Base-by-base conservation (phyloP, 2,888 invertebrate genomes). In the Brachycybe producta region DNA sequence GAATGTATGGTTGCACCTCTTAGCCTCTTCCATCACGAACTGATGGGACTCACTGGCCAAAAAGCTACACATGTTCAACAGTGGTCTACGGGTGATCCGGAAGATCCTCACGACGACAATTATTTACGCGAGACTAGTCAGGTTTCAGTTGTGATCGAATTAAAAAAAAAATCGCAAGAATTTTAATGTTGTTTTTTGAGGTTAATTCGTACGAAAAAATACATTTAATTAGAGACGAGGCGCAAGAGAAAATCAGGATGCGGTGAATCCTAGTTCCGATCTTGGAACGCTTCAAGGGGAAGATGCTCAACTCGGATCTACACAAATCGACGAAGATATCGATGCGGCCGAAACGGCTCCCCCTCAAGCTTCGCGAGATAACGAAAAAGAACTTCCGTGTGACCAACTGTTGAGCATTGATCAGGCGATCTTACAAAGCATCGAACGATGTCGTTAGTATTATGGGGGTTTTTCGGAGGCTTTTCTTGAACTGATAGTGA, bases 41-140 rank as follows among this genome's bases (percentile, higher is more conserved):
- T 92, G 51, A 75, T 92, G 21, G 84, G 82, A 61, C 80, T 91
- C 15, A 90, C 90, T 0, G 86, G 86, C 0, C 49, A 62, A 2
- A 84, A 87, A 64, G 57, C 64, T 19, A 61, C 63, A 28, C 70
- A 71, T 26, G 78, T 81, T 1, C 80, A 81, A 24, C 45, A 45
- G 15, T 23, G 53, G 5, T 75, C 73, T 34, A 69, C 73, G 43
- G 80, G 87, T 2, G 90, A 92, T 63, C 80, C 90, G 0, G 88
- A 90, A 67, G 94, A 94, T 69, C 90, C 90, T 2, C 87, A 88
- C 64, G 92, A 94, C 71, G 87, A 87, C 13, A 84, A 85, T 62
- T 94, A 88, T 64, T 70, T 94, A 11, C 74, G 86, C 55, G 92
- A 92, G 71, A 92, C 87, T 0, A 82, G 87, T 5, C 58, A 60